Percentiles rank a stretch among this genome's conserved stretches.
Conservation (phyloP, 2,113 vertebrate species). For the Microtus montanus region DNA sequence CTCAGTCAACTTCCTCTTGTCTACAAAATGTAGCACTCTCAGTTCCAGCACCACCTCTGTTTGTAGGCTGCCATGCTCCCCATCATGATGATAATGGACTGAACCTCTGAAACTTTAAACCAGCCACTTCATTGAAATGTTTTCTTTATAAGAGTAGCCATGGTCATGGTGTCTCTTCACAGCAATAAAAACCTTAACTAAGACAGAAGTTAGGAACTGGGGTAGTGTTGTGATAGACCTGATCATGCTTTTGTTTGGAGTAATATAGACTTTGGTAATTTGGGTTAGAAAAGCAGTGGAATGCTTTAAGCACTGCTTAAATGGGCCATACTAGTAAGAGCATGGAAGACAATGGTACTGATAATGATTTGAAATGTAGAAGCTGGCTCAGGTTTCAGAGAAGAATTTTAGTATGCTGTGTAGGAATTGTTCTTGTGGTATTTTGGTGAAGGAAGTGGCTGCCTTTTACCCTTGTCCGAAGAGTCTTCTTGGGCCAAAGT, state of each 20-base stretch:
- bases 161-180: no score
- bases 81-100: neutral
- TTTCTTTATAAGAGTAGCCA: no score
- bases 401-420: neutral
- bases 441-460: no score
- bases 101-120: neutral
- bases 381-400: neutral
- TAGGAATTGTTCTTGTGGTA: neutral
- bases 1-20: neutral
- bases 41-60: neutral
- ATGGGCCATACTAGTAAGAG: neutral
- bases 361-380: neutral
- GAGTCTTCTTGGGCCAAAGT: no score
- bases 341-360: neutral
- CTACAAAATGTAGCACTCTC: neutral
- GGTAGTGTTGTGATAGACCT: neutral
- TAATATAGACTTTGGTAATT: neutral
- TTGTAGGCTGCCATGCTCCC: neutral
- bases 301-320: neutral
- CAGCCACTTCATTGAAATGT: no score
- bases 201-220: neutral
- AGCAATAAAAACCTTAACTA: no score
- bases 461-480: no score
- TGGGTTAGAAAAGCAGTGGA: neutral
- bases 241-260: neutral